Evolutionary conservation across 2,888 invertebrate genomes (phyloP).

Genomic region (Machimus rusticus): DNA sequence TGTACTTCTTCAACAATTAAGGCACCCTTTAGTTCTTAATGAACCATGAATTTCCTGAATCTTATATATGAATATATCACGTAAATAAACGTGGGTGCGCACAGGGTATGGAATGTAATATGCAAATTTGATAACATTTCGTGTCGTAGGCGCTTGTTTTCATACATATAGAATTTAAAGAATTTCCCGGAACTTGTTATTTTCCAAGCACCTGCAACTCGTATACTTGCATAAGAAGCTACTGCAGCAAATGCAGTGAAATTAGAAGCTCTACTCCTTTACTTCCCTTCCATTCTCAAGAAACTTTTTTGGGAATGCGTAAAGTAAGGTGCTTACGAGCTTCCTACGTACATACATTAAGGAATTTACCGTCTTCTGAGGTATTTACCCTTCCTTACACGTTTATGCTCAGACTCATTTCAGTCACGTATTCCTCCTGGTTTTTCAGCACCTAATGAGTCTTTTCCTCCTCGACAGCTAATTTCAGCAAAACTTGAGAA

Average conservation of each 20-base stretch:
- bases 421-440: not conserved
- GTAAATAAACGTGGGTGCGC: not conserved
- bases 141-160: not conserved
- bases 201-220: not conserved
- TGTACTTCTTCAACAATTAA: not conserved
- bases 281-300: not conserved
- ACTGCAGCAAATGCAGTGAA: not conserved
- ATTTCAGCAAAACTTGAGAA: not conserved
- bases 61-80: not conserved
- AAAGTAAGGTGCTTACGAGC: not conserved
- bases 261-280: not conserved
- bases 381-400: not conserved
- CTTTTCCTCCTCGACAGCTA: not conserved
- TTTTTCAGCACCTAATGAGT: not conserved
- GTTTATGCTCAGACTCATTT: not conserved
- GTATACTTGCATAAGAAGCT: not conserved
- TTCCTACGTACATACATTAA: not conserved
- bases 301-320: not conserved
- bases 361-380: not conserved
- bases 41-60: not conserved
- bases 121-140: not conserved
- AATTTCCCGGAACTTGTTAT: not conserved
- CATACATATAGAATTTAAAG: not conserved
- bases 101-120: not conserved
- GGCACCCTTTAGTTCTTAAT: not conserved